A percentile compares a stretch with the other conserved stretches of the same genome.
phyloP scores from a whole-genome alignment of 2,113 vertebrate species.

The Microtus richardsoni region DNA sequence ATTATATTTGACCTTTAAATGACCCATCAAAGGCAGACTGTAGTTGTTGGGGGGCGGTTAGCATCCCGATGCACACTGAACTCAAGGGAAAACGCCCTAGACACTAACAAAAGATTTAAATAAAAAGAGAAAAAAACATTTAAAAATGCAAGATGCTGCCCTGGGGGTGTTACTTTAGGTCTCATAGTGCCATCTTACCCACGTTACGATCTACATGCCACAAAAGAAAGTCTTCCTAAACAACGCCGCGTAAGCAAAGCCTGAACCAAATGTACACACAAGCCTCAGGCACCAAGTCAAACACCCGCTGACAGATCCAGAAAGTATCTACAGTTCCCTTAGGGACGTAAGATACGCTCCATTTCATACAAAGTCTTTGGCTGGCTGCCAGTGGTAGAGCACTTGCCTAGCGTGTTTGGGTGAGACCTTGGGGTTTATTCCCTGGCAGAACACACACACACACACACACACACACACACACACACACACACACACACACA shows the following conservation, averaged over 20 bases:
- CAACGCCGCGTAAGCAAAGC: background rate
- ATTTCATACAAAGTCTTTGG: no score
- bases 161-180: background rate
- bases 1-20: background rate
- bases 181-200: background rate
- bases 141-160: background rate
- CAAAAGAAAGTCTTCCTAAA: background rate
- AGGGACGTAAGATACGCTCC: background rate
- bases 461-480: background rate
- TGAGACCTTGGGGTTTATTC: background rate
- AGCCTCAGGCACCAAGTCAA: background rate
- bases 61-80: background rate
- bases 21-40: background rate
- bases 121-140: background rate
- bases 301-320: background rate
- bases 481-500: background rate
- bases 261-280: background rate
- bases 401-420: background rate
- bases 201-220: background rate
- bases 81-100: background rate
- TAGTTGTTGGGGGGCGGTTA: background rate
- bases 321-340: background rate
- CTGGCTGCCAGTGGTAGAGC: background rate
- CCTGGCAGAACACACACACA: background rate
- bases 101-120: background rate